Conservation (phyloP, 2,888 invertebrate species). For the Branchellion lobata region DNA sequence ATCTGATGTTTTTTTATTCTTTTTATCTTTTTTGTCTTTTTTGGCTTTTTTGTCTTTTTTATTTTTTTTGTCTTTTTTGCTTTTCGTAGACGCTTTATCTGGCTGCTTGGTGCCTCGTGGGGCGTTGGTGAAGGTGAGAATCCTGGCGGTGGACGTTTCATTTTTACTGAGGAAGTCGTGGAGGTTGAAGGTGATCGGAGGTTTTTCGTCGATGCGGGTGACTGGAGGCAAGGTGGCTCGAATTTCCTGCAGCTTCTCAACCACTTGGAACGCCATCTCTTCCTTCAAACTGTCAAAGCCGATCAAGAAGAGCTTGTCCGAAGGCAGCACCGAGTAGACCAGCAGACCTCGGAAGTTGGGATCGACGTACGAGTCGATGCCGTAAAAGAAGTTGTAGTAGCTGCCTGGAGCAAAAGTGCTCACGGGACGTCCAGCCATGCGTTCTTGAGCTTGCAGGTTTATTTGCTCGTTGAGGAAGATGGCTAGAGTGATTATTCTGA, state of each 20-base stretch:
- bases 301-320: slow-evolving; percentile 4
- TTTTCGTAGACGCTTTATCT: neutral
- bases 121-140: neutral
- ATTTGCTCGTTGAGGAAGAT: slow-evolving; percentile 8
- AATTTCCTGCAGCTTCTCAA: slow-evolving; percentile 20
- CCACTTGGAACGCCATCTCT: neutral
- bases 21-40: neutral
- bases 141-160: neutral
- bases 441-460: neutral
- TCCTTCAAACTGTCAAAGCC: slow-evolving; percentile 16
- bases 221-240: slow-evolving; percentile 22
- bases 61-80: neutral
- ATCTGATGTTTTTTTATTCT: neutral
- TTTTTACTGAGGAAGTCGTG: slow-evolving; percentile 26
- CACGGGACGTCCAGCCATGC: neutral
- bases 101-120: neutral
- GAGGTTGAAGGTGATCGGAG: slow-evolving; percentile 35
- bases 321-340: neutral
- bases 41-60: neutral
- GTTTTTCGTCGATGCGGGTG: slow-evolving; percentile 10
- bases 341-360: slow-evolving; percentile 13
- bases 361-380: slow-evolving; percentile 15
- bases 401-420: neutral
- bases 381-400: slow-evolving; percentile 26
- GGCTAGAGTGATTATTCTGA: slow-evolving; percentile 20